Percentiles rank a stretch among this genome's conserved stretches.
Evolutionary conservation across 2,888 invertebrate species (phyloP).

Genomic region (Melieria picta): DNA sequence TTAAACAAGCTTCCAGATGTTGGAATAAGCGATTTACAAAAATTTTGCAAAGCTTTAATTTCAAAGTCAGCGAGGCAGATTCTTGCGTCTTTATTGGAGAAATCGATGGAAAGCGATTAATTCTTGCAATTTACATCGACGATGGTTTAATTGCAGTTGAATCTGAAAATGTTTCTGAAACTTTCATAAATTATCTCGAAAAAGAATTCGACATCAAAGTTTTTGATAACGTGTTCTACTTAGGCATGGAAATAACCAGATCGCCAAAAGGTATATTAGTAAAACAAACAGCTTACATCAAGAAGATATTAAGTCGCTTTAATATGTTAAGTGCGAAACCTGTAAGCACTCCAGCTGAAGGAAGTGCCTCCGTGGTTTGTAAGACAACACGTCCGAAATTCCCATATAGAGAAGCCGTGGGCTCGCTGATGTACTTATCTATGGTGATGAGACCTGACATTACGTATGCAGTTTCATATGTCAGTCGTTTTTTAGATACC

Average conservation of each 20-base stretch:
- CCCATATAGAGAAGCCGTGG: too few species aligned
- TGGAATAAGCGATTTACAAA: conserved; percentile 46
- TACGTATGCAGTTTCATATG: too few species aligned
- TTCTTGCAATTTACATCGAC: conserved; percentile 49
- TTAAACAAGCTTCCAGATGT: conserved; percentile 48
- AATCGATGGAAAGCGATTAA: conserved; percentile 14
- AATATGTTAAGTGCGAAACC: neutral
- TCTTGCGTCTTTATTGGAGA: conserved; percentile 47
- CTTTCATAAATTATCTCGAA: neutral
- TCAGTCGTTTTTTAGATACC: too few species aligned
- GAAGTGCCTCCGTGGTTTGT: too few species aligned
- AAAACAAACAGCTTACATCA: conserved; percentile 20
- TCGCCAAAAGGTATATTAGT: conserved; percentile 27
- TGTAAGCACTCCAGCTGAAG: neutral
- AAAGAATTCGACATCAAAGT: neutral
- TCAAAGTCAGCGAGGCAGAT: conserved; percentile 44
- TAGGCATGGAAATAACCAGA: neutral
- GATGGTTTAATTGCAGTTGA: conserved; percentile 43
- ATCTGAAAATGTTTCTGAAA: neutral
- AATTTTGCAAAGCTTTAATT: conserved; percentile 43
- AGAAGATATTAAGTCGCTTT: conserved; percentile 4
- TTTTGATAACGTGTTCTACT: too few species aligned
- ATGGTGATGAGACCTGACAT: too few species aligned
- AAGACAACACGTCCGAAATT: too few species aligned
- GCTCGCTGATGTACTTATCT: too few species aligned